These are phyloP conservation scores for Plebejus anna DNA, from an alignment of 2,888 invertebrate genomes.

Conservation along the genomic window DNA sequence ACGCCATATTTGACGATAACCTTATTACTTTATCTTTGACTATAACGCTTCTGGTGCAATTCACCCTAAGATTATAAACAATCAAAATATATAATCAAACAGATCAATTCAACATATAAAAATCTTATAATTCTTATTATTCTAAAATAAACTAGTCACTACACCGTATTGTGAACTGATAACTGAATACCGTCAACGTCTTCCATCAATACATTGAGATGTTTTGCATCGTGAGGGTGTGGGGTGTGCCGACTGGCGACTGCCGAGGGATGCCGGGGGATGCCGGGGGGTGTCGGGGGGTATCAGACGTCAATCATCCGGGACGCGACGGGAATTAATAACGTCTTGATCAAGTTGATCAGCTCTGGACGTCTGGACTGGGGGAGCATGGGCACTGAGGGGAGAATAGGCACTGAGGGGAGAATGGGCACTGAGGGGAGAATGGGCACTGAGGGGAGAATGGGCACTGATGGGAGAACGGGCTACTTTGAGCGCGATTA, in stretches of 20 bases:
- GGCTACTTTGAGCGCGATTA: too few relatives aligned
- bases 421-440: not conserved
- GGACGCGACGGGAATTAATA: conserved; percentile 76
- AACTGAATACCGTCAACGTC: not conserved
- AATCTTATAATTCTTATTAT: too few relatives aligned
- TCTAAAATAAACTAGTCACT: too few relatives aligned
- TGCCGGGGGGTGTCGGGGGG: conserved; percentile 60
- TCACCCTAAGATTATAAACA: too few relatives aligned
- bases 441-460: not conserved
- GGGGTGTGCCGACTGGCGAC: conserved; percentile 36
- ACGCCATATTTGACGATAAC: too few relatives aligned
- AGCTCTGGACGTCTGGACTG: not conserved
- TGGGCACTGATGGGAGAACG: not conserved
- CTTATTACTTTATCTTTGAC: too few relatives aligned
- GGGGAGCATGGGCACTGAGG: not conserved
- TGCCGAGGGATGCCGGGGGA: conserved; percentile 44
- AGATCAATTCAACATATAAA: too few relatives aligned
- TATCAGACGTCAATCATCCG: conserved; percentile 76
- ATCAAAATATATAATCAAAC: too few relatives aligned
- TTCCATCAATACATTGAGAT: conserved; percentile 64
- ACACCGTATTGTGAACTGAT: too few relatives aligned
- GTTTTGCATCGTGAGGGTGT: conserved; percentile 55
- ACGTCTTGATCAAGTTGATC: conserved; percentile 55
- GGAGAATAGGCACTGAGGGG: not conserved
- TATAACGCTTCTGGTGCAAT: too few relatives aligned